These are phyloP conservation scores for Sebastes cheni DNA, from an alignment of 2,797 vertebrate species.

Conservation along the genomic window DNA sequence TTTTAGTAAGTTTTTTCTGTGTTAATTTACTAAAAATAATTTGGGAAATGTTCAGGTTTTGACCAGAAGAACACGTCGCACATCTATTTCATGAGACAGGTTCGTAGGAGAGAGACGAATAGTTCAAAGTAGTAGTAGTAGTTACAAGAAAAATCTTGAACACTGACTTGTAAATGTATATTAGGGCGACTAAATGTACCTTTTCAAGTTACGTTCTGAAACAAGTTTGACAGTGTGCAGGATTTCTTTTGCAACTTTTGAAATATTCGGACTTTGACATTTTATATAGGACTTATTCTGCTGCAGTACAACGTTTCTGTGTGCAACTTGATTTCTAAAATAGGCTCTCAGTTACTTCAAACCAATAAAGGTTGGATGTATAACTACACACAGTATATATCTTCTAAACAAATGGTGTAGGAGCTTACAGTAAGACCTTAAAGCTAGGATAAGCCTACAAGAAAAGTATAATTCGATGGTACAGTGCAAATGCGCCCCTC, in stretches of 20 bases:
- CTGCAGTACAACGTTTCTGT: neutral
- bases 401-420: neutral
- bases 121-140: too few relatives aligned
- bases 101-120: too few relatives aligned
- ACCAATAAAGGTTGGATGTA: neutral
- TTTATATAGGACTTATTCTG: neutral
- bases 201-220: too few relatives aligned
- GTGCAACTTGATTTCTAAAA: constrained; percentile 9
- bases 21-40: neutral
- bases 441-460: neutral
- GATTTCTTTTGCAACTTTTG: too few relatives aligned
- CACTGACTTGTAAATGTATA: too few relatives aligned
- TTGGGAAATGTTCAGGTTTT: neutral
- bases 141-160: too few relatives aligned
- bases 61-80: too few relatives aligned
- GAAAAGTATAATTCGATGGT: neutral
- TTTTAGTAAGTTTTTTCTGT: neutral
- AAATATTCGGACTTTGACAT: neutral
- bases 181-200: too few relatives aligned
- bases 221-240: too few relatives aligned
- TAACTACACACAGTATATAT: neutral
- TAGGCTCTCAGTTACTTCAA: neutral
- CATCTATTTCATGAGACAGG: too few relatives aligned
- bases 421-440: constrained; percentile 1
- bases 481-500: constrained; percentile 42